phyloP scores from a whole-genome alignment of 2,113 vertebrate species.

The Epinephelus moara region DNA sequence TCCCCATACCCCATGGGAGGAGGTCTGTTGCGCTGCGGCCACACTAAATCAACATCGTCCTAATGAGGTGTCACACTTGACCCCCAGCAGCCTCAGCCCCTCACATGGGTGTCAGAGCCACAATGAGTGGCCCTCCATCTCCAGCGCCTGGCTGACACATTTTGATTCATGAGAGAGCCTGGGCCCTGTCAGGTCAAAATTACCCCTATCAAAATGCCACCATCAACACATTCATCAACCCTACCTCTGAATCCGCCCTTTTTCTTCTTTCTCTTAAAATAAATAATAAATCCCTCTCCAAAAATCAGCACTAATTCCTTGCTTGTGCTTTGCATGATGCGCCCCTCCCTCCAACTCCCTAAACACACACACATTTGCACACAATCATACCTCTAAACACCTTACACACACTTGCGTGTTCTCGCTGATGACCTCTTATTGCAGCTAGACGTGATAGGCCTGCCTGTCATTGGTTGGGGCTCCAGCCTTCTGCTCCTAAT shows the following conservation, averaged over 20 bases:
- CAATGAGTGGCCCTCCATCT: slow-evolving; percentile 91
- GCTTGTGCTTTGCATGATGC: slow-evolving; percentile 19
- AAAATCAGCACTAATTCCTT: slow-evolving; percentile 57
- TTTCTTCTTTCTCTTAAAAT: slow-evolving; percentile 50
- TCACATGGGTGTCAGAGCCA: slow-evolving; percentile 88
- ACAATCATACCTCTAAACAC: slow-evolving; percentile 30
- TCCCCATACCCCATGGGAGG: slow-evolving; percentile 83
- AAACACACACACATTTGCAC: slow-evolving; percentile 25
- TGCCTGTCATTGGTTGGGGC: slow-evolving; percentile 44
- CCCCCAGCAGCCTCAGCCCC: slow-evolving; percentile 87
- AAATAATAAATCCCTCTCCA: slow-evolving; percentile 55
- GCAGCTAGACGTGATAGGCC: slow-evolving; percentile 1
- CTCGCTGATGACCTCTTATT: slow-evolving; percentile 54
- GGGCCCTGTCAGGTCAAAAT: slow-evolving; percentile 90
- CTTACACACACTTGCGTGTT: slow-evolving; percentile 36
- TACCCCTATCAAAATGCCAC: slow-evolving; percentile 89
- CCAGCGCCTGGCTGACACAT: slow-evolving; percentile 89
- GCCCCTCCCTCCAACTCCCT: slow-evolving; percentile 8
- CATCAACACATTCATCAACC: slow-evolving; percentile 89
- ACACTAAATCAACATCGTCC: slow-evolving; percentile 92
- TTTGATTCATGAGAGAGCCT: slow-evolving; percentile 92
- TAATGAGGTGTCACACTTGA: slow-evolving; percentile 94
- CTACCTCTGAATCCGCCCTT: slow-evolving; percentile 72
- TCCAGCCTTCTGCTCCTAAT: slow-evolving; percentile 62
- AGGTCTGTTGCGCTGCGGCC: slow-evolving; percentile 85